Conservation (phyloP, 2,113 vertebrate genomes). For the Microcebus lehilahytsara region DNA sequence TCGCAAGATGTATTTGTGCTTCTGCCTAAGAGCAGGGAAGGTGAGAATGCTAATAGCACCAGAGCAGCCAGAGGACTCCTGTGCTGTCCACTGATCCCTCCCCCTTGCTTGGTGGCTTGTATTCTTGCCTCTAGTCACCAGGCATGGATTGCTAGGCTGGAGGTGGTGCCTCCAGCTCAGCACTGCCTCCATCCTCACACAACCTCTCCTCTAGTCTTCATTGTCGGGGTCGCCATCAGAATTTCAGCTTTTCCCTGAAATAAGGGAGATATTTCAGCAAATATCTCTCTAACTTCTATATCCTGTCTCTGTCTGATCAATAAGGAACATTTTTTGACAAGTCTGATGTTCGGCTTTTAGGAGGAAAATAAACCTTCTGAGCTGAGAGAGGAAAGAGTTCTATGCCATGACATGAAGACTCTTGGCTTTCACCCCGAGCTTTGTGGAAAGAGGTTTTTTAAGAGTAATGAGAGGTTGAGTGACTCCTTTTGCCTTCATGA, state of each 20-base stretch:
- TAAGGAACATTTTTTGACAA: background rate
- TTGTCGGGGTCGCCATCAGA: background rate
- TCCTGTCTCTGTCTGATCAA: constrained; percentile 22
- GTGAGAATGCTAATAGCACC: background rate
- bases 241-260: background rate
- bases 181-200: fast-evolving
- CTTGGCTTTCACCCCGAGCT: background rate
- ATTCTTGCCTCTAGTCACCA: background rate
- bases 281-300: background rate
- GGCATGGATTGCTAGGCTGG: background rate
- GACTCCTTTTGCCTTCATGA: background rate
- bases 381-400: background rate
- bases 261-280: background rate
- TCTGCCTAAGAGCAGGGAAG: background rate
- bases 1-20: background rate
- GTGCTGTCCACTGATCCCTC: background rate
- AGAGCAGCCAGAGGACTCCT: background rate
- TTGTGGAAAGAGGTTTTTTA: background rate
- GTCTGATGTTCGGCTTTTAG: constrained; percentile 10
- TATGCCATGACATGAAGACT: background rate
- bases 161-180: background rate
- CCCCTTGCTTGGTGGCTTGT: too few species aligned
- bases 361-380: background rate
- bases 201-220: background rate
- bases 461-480: background rate